These are phyloP conservation scores for Apostichopus parvimensis DNA, from an alignment of 35 echinoderm and acorn worm species.

Conservation along the genomic window DNA sequence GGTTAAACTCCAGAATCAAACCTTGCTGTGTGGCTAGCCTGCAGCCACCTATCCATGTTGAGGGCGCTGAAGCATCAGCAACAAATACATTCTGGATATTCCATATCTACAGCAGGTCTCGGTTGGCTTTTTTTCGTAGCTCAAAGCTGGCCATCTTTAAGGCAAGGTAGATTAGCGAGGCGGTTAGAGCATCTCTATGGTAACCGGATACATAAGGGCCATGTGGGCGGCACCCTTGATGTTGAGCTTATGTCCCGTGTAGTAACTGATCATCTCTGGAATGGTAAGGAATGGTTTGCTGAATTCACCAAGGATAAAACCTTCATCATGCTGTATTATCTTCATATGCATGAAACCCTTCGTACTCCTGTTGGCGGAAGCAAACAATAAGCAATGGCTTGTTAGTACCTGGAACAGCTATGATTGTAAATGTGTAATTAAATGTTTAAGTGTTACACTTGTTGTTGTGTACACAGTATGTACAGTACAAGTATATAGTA, in stretches of 20 bases:
- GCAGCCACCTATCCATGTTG: neutral
- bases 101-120: neutral
- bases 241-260: slow-evolving; percentile 95
- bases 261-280: slow-evolving; percentile 89
- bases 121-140: neutral
- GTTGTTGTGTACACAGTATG: too few species aligned
- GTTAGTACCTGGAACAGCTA: too few species aligned
- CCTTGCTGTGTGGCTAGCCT: neutral
- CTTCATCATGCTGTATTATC: slow-evolving; percentile 83
- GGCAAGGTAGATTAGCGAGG: neutral
- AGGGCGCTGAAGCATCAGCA: neutral
- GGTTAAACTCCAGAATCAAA: neutral
- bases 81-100: neutral
- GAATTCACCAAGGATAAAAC: slow-evolving; percentile 96
- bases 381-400: slow-evolving; percentile 1
- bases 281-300: slow-evolving; percentile 95
- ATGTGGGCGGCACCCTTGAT: slow-evolving; percentile 97
- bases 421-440: too few species aligned
- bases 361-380: slow-evolving; percentile 74
- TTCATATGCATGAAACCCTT: slow-evolving; percentile 99
- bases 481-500: too few species aligned
- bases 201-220: slow-evolving; percentile 86
- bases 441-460: too few species aligned
- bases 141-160: neutral
- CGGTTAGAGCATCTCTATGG: slow-evolving; percentile 83